These are phyloP conservation scores for Nephotettix cincticeps DNA, from an alignment of 1,140 invertebrate genomes.

Conservation along the genomic window DNA sequence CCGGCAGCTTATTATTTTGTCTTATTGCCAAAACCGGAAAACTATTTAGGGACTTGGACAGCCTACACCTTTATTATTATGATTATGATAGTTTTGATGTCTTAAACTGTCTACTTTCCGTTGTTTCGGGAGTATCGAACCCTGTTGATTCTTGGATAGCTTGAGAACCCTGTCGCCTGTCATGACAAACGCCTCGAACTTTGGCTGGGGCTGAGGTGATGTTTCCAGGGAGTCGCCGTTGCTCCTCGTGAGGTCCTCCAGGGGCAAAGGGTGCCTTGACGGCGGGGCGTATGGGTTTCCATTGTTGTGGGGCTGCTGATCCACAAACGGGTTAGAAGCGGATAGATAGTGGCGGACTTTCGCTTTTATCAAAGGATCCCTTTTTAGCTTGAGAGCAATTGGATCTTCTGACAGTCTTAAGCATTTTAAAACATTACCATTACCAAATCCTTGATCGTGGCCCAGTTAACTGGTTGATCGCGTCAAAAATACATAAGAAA, in stretches of 20 bases:
- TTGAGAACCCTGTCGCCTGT: constrained; percentile 94
- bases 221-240: constrained; percentile 27
- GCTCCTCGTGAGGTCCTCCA: constrained; percentile 35
- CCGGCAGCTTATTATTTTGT: no score
- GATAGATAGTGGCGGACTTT: constrained; percentile 73
- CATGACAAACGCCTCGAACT: constrained; percentile 95
- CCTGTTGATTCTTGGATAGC: constrained; percentile 75
- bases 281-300: constrained; percentile 23
- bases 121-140: constrained; percentile 56
- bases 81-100: constrained; percentile 49
- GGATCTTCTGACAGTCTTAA: constrained; percentile 83
- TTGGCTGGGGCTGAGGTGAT: constrained; percentile 33
- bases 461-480: no score
- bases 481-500: no score
- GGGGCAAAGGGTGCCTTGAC: constrained; percentile 28
- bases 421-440: constrained; percentile 92
- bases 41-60: no score
- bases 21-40: no score
- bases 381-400: constrained; percentile 82
- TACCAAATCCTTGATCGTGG: no score
- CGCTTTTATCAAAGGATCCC: constrained; percentile 83
- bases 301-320: constrained; percentile 10
- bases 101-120: constrained; percentile 60
- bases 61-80: no score
- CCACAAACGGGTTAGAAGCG: constrained; percentile 41